Conservation (phyloP, 2,888 invertebrate species). For the Pyrgus malvae region DNA sequence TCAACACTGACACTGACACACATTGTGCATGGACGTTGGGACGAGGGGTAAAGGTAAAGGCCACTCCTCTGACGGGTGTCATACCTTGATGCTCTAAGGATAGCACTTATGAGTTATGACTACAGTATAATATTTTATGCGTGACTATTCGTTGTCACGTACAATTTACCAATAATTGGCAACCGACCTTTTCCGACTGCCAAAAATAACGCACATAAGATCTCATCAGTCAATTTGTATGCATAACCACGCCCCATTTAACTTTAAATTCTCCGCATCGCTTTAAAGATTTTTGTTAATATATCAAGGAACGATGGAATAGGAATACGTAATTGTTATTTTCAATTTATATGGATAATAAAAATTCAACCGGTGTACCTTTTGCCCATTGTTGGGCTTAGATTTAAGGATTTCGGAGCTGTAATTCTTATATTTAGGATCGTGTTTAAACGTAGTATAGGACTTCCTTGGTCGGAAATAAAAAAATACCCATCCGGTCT, state of each 20-base stretch:
- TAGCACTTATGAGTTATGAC: no score
- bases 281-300: slow-evolving; percentile 67
- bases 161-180: slow-evolving; percentile 23
- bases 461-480: slow-evolving; percentile 16
- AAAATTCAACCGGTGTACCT: slow-evolving; percentile 41
- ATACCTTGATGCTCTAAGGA: no score
- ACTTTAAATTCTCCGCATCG: slow-evolving; percentile 55
- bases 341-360: slow-evolving; percentile 39
- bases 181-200: slow-evolving; percentile 56
- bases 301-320: slow-evolving; percentile 45
- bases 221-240: slow-evolving; percentile 47
- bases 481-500: slow-evolving; percentile 7
- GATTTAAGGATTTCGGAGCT: slow-evolving; percentile 26
- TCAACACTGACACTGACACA: no score
- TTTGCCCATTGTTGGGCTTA: slow-evolving; percentile 37
- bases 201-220: slow-evolving; percentile 41
- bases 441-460: slow-evolving; percentile 5
- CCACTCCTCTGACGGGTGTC: no score
- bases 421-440: slow-evolving; percentile 20
- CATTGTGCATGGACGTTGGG: no score
- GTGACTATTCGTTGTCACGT: slow-evolving; percentile 1
- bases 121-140: no score
- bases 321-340: slow-evolving; percentile 57
- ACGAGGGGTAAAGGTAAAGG: no score
- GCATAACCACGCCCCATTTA: slow-evolving; percentile 43